Conservation (phyloP, 2,113 vertebrate species). For the Trochalopteron elliotii region DNA sequence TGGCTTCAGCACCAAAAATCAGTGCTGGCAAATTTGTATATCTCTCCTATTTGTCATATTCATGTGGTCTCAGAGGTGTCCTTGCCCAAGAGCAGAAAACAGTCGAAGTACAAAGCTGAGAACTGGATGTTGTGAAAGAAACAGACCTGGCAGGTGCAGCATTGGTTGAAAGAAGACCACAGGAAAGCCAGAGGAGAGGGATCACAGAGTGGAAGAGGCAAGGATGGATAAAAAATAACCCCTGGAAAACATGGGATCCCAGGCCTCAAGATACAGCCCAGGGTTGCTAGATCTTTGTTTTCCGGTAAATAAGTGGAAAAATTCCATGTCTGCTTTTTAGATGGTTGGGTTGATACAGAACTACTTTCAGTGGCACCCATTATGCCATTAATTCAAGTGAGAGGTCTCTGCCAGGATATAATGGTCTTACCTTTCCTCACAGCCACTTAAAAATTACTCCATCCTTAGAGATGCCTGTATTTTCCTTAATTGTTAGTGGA, state of each 20-base stretch:
- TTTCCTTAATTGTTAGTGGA: background rate
- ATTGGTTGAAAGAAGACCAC: background rate
- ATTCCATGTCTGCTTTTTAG: background rate
- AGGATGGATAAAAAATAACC: background rate
- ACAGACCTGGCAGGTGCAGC: background rate
- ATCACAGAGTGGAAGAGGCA: background rate
- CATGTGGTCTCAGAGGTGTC: background rate
- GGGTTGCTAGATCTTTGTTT: background rate
- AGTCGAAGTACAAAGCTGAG: background rate
- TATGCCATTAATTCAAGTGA: background rate
- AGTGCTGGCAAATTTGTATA: background rate
- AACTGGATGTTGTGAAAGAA: background rate
- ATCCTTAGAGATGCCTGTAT: background rate
- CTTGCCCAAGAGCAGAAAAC: background rate
- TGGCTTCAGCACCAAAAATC: background rate
- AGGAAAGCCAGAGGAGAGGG: background rate
- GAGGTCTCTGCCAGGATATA: background rate
- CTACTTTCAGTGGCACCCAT: background rate
- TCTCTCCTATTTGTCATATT: background rate
- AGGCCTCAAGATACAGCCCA: background rate
- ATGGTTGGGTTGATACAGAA: background rate
- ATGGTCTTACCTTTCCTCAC: background rate
- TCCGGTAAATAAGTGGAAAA: background rate
- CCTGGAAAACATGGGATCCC: background rate
- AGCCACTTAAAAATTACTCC: background rate